phyloP scores from a whole-genome alignment of 2,888 invertebrate genomes.

The Trachelus iudaicus region DNA sequence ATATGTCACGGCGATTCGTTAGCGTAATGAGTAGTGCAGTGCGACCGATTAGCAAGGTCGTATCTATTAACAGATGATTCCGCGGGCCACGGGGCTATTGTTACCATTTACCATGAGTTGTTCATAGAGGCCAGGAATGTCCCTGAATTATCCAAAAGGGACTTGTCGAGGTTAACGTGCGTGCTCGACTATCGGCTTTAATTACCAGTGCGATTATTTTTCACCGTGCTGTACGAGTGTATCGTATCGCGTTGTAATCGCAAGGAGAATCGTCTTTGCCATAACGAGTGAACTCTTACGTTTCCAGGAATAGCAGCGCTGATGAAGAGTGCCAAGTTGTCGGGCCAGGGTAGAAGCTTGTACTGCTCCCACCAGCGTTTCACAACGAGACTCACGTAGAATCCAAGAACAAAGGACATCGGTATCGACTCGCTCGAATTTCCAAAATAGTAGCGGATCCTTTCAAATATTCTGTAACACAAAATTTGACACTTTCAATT shows the following conservation, averaged over 20 bases:
- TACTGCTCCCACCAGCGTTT: slow-evolving; percentile 97
- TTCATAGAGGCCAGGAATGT: neutral
- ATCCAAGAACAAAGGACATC: slow-evolving; percentile 94
- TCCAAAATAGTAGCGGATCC: slow-evolving; percentile 86
- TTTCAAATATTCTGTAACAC: slow-evolving; percentile 85
- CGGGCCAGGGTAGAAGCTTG: slow-evolving; percentile 92
- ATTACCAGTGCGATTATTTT: neutral
- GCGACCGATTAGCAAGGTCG: slow-evolving; percentile 29
- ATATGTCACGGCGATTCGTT: slow-evolving; percentile 60
- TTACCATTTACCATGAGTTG: neutral
- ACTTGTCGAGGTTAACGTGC: neutral
- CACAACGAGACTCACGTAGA: slow-evolving; percentile 92
- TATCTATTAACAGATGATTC: slow-evolving; percentile 28
- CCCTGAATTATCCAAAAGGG: neutral
- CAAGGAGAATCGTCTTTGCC: neutral
- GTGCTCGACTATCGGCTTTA: neutral
- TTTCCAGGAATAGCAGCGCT: slow-evolving; percentile 92
- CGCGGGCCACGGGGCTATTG: neutral
- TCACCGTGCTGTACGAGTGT: neutral
- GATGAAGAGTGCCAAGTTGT: slow-evolving; percentile 90
- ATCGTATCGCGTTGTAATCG: neutral
- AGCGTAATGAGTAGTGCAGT: slow-evolving; percentile 46
- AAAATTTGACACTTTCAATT: slow-evolving; percentile 12
- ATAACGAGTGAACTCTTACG: slow-evolving; percentile 74
- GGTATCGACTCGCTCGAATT: slow-evolving; percentile 91